Evolutionary conservation across 2,797 vertebrate genomes (phyloP).

Genomic region (Astyanax mexicanus): DNA sequence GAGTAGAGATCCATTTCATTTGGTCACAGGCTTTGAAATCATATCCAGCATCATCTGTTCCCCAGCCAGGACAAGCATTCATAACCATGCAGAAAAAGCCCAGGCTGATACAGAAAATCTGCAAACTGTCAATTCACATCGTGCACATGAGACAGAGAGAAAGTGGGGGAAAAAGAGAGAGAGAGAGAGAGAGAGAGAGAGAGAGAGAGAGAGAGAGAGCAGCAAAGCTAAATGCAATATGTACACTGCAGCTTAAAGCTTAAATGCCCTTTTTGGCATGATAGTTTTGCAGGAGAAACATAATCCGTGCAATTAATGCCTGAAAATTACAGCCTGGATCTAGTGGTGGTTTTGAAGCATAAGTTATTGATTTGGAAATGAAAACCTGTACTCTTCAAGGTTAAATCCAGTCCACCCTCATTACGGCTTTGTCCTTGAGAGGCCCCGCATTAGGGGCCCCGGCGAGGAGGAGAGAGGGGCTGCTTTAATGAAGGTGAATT

Average conservation of each 20-base stretch:
- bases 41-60: slow-evolving; percentile 63
- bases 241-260: slow-evolving; percentile 70
- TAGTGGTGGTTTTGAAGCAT: slow-evolving; percentile 81
- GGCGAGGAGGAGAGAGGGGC: slow-evolving; percentile 77
- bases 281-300: slow-evolving; percentile 73
- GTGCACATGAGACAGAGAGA: slow-evolving; percentile 43
- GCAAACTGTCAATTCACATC: slow-evolving; percentile 70
- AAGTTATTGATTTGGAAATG: slow-evolving; percentile 89
- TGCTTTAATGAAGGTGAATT: slow-evolving; percentile 90
- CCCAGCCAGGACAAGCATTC: slow-evolving; percentile 66
- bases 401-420: slow-evolving; percentile 85
- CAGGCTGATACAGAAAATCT: slow-evolving; percentile 69
- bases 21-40: slow-evolving; percentile 78
- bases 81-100: slow-evolving; percentile 62
- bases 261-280: slow-evolving; percentile 75
- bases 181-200: slow-evolving; percentile 28
- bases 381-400: slow-evolving; percentile 87
- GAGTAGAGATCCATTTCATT: too few relatives aligned
- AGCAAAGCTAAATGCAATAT: slow-evolving; percentile 67
- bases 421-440: slow-evolving; percentile 86
- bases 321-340: slow-evolving; percentile 83
- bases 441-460: slow-evolving; percentile 77
- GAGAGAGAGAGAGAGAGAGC: slow-evolving; percentile 6
- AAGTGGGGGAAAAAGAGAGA: not conserved
- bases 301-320: slow-evolving; percentile 84